Evolutionary conservation across 1,140 invertebrate genomes (phyloP), one percentile per base, ranked within the genome.

Genomic region (Orius insidiosus): DNA sequence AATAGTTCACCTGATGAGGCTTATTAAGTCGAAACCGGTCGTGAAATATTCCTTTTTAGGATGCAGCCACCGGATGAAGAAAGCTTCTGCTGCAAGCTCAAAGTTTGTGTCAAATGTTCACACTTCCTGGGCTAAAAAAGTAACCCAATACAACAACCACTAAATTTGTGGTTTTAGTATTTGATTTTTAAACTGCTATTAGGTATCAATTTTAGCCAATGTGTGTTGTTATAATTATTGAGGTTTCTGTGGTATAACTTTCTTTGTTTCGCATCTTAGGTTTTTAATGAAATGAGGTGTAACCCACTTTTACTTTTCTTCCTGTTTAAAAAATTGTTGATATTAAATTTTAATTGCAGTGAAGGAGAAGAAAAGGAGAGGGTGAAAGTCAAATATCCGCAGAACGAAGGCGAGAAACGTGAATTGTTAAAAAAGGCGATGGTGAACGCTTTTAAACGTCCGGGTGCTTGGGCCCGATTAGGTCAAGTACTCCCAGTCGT

Each of bases 401-500:
- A 36, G 19, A 46, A 40, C n/a, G 52, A 50, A 19, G 46, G 34
- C 10, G 44, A 41, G 30, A 37, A 45, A 37, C 47, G 49, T 11
- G 52, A 50, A 6, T 13, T 53, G 33, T 16, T 53, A 38, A 49
- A 55, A 49, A 62, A 65, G 53, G 62, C 65, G 10, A 63, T 71
- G 15, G 47, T 65, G 3, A 55, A 57, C 30, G 63, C 68, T 0
- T 50, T 70, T 57, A 62, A 68, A 49, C 60, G 60, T 44, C 66
- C 64, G 34, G 67, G 68, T 13, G 61, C 67, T 8, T 62, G 47
- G 37, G 45, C 49, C 13, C 35, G 51, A 1, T 31, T 58, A 7
- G 48, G 50, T 24, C 54, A 57, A 45, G 68, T 75, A 6, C 59
- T 76, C 54, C 74, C 75, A n/a, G 75, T 75, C 36, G 60, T 76